phyloP scores from a whole-genome alignment of 2,797 vertebrate species.

The Protonibea diacanthus region DNA sequence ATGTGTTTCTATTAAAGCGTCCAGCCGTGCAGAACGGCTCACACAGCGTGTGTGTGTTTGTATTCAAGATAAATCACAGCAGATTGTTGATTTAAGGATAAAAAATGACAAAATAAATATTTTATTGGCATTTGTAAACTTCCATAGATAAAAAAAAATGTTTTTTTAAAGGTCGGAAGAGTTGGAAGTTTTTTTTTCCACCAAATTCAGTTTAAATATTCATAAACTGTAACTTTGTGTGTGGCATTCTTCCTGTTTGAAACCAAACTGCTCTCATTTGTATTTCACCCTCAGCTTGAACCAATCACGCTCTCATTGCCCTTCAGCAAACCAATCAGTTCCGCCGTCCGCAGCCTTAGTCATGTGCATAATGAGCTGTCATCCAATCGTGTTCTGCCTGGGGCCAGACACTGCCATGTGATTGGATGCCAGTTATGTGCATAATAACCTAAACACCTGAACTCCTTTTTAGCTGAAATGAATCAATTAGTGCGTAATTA shows the following conservation, averaged over 20 bases:
- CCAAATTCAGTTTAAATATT: not conserved
- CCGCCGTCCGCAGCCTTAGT: slow-evolving; percentile 35
- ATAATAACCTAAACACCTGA: too few relatives aligned
- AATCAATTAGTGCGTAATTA: not conserved
- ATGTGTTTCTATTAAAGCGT: slow-evolving; percentile 58
- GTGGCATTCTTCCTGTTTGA: not conserved
- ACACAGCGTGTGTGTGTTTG: not conserved
- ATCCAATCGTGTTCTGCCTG: slow-evolving; percentile 63
- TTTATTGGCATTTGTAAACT: slow-evolving; percentile 27
- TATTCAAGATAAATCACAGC: not conserved
- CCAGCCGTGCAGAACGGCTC: slow-evolving; percentile 58
- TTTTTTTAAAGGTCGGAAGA: slow-evolving; percentile 41
- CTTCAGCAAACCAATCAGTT: slow-evolving; percentile 66
- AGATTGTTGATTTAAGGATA: slow-evolving; percentile 22
- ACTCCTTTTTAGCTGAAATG: not conserved
- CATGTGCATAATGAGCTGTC: slow-evolving; percentile 64
- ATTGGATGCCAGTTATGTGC: slow-evolving; percentile 41
- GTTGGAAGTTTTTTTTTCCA: not conserved
- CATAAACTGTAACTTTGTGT: too few relatives aligned
- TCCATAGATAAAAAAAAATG: not conserved
- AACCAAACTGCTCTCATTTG: slow-evolving; percentile 36
- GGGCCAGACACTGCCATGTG: not conserved
- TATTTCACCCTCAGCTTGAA: slow-evolving; percentile 50
- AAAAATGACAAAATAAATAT: slow-evolving; percentile 38
- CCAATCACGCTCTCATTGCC: slow-evolving; percentile 53